Evolutionary conservation across 2,888 invertebrate genomes (phyloP), one percentile per base, ranked within the genome.

Genomic region (Punctoribates punctum): DNA sequence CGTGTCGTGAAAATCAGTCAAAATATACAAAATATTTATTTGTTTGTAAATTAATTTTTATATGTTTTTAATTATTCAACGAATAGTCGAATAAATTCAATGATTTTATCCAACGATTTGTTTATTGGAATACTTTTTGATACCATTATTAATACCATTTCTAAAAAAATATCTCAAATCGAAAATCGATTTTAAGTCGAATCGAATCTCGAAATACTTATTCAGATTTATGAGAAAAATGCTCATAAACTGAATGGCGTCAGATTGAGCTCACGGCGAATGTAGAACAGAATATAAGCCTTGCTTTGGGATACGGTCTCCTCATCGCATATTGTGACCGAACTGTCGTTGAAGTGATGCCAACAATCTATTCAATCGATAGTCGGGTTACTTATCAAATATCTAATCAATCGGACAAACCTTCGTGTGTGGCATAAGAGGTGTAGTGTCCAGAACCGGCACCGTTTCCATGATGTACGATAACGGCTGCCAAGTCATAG

Each of bases 281-380:
- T 90, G 86, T 92, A 93, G 86, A 93, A 92, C 81, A 93, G 86
- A 80, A 93, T 91, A 87, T 93, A 93, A 20, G 92, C 91, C 85
- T 92, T 92, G 85, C 91, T 91, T 80, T 88, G 87, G 23, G 89
- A 89, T 73, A 93, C 92, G 0, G 89, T 87, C 62, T 86, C 86
- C 25, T 87, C 86, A 80, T 88, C 89, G 67, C 89, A 87, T 27
- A 88, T 87, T 51, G 91, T 88, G n/a, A 93, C 92, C 0, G 89
- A 88, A 81, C 91, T 90, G 85, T 93, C 93, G 86, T 93, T 92
- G 86, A 92, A 93, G 84, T 92, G 91, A 85, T 90, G 90, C 93
- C 92, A 93, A 80, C 89, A 89, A 73, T 89, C 83, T 84, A 42
- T 65, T 17, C 25, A 29, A 23, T 65, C 25, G 17, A 9, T 77